Conservation (phyloP, 2,113 vertebrate genomes). For the Tiliqua scincoides region DNA sequence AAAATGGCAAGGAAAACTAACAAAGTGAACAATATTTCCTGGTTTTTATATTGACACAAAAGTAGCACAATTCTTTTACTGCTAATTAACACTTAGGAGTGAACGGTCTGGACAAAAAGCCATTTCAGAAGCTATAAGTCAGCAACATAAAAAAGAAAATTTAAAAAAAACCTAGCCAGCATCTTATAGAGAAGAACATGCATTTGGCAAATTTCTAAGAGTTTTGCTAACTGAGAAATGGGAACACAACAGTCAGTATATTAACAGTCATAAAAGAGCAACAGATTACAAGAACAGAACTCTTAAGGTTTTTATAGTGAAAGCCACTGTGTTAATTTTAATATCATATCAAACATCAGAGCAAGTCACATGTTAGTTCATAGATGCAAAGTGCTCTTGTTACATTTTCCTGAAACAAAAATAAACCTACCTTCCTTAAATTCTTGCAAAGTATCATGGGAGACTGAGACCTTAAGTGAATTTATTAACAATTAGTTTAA, state of each 20-base stretch:
- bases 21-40: constrained; percentile 8
- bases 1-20: neutral
- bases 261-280: constrained; percentile 56
- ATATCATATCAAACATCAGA: constrained; percentile 59
- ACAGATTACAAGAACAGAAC: constrained; percentile 52
- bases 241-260: constrained; percentile 57
- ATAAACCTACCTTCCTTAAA: constrained; percentile 76
- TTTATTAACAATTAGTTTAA: constrained; percentile 88
- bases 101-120: constrained; percentile 40
- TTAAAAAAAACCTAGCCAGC: constrained; percentile 43
- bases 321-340: constrained; percentile 67
- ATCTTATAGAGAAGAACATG: constrained; percentile 50
- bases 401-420: constrained; percentile 70
- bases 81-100: constrained; percentile 37
- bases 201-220: constrained; percentile 41
- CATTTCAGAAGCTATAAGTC: constrained; percentile 13
- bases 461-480: constrained; percentile 80
- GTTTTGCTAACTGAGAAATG: constrained; percentile 62
- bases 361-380: constrained; percentile 64
- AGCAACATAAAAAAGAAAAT: constrained; percentile 30
- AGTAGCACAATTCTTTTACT: constrained; percentile 44
- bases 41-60: constrained; percentile 5
- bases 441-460: constrained; percentile 74
- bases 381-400: constrained; percentile 58
- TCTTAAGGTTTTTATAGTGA: constrained; percentile 59